A percentile compares a stretch with the other conserved stretches of the same genome.
Conservation (phyloP, 2,888 invertebrate species). For the Sinelater perroti region DNA sequence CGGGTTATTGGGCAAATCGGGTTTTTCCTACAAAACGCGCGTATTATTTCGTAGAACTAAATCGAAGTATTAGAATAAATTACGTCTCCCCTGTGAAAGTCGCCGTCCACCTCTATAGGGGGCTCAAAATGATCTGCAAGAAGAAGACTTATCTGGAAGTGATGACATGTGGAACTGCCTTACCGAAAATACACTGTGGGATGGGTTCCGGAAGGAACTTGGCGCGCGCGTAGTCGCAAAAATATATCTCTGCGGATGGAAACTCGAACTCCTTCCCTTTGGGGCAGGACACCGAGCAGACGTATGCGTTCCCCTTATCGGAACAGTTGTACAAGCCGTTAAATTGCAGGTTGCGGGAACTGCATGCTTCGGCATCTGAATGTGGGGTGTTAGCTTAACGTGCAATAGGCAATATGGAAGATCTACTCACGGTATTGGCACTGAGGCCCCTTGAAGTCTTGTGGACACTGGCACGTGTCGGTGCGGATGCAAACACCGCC, state of each 20-base stretch:
- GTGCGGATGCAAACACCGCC: constrained; percentile 82
- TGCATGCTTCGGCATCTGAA: constrained; percentile 69
- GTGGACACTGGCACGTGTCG: constrained; percentile 81
- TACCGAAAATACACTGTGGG: constrained; percentile 75
- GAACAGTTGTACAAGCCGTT: constrained; percentile 81
- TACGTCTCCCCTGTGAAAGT: too few species aligned
- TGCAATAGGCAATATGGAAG: too few species aligned
- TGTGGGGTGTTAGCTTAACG: too few species aligned
- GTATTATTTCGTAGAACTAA: too few species aligned
- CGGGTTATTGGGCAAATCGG: too few species aligned
- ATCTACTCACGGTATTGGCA: constrained; percentile 71
- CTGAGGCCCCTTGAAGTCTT: constrained; percentile 73
- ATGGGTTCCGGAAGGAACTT: constrained; percentile 72
- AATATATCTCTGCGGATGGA: constrained; percentile 69
- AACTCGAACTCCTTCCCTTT: constrained; percentile 70
- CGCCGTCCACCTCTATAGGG: too few species aligned
- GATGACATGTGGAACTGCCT: not conserved
- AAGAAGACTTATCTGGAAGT: not conserved
- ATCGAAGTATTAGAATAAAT: too few species aligned
- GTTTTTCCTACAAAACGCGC: too few species aligned
- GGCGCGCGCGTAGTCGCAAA: constrained; percentile 73
- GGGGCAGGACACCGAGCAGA: constrained; percentile 75
- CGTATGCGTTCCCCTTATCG: constrained; percentile 67
- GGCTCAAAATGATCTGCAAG: not conserved
- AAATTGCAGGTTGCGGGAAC: constrained; percentile 71